A percentile compares a stretch with the other conserved stretches of the same genome.
Evolutionary conservation across 2,113 vertebrate genomes (phyloP).

Genomic region (Electrona antarctica): DNA sequence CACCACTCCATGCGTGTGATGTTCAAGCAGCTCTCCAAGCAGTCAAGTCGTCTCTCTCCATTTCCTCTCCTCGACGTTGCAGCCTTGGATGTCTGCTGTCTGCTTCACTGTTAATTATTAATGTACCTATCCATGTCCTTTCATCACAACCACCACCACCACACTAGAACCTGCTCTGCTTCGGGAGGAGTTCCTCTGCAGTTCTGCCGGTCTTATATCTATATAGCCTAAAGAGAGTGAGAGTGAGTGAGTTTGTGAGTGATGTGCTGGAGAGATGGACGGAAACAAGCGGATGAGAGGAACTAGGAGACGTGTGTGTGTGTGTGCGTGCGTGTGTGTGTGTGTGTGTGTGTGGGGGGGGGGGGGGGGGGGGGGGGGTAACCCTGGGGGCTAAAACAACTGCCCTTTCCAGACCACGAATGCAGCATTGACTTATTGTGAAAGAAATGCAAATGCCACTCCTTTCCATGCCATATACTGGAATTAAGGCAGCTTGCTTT

Average conservation of each 20-base stretch:
- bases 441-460: too few relatives aligned
- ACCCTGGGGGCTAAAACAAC: too few relatives aligned
- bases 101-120: constrained; percentile 79
- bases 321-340: too few relatives aligned
- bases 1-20: constrained; percentile 45
- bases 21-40: constrained; percentile 54
- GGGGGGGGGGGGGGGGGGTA: too few relatives aligned
- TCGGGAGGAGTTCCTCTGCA: constrained; percentile 74
- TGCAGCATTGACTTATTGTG: too few relatives aligned
- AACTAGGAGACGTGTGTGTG: not conserved
- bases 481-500: too few relatives aligned
- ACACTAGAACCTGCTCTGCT: constrained; percentile 59
- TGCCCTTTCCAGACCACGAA: too few relatives aligned
- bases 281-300: constrained; percentile 6
- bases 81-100: constrained; percentile 55
- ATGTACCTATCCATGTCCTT: constrained; percentile 70
- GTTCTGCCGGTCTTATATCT: constrained; percentile 47
- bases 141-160: constrained; percentile 62
- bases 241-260: not conserved
- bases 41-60: constrained; percentile 45
- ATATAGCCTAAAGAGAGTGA: constrained; percentile 52
- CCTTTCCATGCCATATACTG: too few relatives aligned
- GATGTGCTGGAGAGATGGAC: not conserved
- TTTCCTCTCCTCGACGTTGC: constrained; percentile 63
- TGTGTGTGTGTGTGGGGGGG: too few relatives aligned